A percentile compares a stretch with the other conserved stretches of the same genome.
These are phyloP conservation scores for Phrynocephalus vlangalii DNA, from an alignment of 2,797 vertebrate genomes.

Conservation along the genomic window DNA sequence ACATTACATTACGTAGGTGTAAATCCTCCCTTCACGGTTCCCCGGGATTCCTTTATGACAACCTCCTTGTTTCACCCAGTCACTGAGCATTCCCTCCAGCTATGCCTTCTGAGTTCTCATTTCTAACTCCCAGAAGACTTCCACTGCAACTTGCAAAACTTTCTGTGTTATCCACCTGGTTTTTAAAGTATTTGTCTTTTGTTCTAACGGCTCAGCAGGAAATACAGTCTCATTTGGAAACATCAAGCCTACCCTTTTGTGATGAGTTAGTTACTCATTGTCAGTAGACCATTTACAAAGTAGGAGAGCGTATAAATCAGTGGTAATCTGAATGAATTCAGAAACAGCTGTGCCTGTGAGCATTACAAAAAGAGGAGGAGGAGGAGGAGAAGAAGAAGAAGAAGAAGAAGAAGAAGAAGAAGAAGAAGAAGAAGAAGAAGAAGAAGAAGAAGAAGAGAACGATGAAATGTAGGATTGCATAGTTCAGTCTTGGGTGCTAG, in stretches of 20 bases:
- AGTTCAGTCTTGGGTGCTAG: slow-evolving; percentile 28
- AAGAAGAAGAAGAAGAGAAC: background rate
- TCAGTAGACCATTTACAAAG: slow-evolving; percentile 30
- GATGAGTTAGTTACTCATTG: slow-evolving; percentile 20
- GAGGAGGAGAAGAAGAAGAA: no score
- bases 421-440: no score
- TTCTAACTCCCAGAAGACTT: slow-evolving; percentile 20
- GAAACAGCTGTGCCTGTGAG: slow-evolving; percentile 31
- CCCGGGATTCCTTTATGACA: slow-evolving; percentile 25
- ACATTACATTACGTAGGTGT: no score
- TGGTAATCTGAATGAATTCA: slow-evolving; percentile 44
- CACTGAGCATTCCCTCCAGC: slow-evolving; percentile 32
- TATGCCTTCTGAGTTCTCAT: slow-evolving; percentile 20
- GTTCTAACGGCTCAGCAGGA: slow-evolving; percentile 23
- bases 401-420: no score
- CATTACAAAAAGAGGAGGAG: background rate
- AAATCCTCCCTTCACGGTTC: background rate
- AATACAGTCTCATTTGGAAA: slow-evolving; percentile 35
- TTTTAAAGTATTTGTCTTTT: slow-evolving; percentile 22
- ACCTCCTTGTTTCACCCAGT: slow-evolving; percentile 12
- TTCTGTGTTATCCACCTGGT: slow-evolving; percentile 28
- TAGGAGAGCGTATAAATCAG: slow-evolving; percentile 31
- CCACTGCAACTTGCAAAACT: slow-evolving; percentile 14
- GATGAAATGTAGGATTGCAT: slow-evolving; percentile 20
- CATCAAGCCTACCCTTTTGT: slow-evolving; percentile 11